Conservation (phyloP, 2,797 vertebrate genomes). For the Caiman crocodilus region DNA sequence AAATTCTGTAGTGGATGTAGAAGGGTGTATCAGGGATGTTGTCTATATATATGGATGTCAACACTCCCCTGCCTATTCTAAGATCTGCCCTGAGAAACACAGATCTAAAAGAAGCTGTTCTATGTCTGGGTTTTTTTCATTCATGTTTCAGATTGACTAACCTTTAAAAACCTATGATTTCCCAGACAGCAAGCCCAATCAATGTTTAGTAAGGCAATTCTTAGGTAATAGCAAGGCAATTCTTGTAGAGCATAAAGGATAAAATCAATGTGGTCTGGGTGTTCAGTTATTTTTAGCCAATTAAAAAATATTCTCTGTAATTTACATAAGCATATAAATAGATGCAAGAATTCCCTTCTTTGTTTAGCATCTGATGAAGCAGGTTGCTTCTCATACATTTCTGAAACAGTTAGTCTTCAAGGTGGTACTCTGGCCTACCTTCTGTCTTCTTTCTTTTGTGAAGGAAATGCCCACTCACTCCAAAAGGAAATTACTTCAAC, state of each 20-base stretch:
- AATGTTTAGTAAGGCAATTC: too few species aligned
- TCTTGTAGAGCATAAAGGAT: not conserved
- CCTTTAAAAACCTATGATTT: not conserved
- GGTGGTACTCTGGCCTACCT: too few species aligned
- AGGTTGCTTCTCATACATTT: too few species aligned
- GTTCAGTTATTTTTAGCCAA: not conserved
- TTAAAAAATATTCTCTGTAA: not conserved
- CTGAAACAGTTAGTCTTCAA: too few species aligned
- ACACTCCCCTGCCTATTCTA: not conserved
- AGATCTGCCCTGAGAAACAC: not conserved
- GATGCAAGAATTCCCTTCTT: not conserved
- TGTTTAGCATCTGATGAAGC: not conserved
- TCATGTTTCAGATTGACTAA: not conserved
- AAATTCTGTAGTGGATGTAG: fast-evolving
- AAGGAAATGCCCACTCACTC: not conserved
- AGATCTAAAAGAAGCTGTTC: not conserved
- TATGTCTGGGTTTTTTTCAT: not conserved
- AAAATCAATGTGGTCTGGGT: not conserved
- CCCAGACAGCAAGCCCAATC: not conserved
- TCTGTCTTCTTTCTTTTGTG: too few species aligned
- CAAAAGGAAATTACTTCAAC: too few species aligned
- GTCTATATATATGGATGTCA: not conserved
- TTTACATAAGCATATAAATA: not conserved
- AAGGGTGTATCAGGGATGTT: not conserved
- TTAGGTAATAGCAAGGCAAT: too few species aligned